Percentiles rank a stretch among this genome's conserved stretches.
These are phyloP conservation scores for Pachypeltis micranthus DNA, from an alignment of 1,140 invertebrate species.

Conservation along the genomic window DNA sequence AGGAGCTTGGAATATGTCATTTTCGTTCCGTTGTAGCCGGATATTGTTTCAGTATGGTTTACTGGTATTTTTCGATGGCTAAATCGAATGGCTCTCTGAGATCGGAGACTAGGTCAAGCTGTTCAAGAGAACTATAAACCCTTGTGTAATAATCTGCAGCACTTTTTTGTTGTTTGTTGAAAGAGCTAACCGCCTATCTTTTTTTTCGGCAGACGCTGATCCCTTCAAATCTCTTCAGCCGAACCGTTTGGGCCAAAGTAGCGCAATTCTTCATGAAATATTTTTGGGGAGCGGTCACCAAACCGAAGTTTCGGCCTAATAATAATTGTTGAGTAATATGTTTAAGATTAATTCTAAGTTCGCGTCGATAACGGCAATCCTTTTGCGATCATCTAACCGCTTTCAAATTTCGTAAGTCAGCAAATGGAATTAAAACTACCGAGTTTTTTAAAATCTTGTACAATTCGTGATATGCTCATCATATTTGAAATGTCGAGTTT, in stretches of 20 bases:
- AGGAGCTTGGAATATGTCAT: background rate
- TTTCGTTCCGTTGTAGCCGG: too few relatives aligned
- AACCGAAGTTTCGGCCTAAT: too few relatives aligned
- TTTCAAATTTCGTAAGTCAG: too few relatives aligned
- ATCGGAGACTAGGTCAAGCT: background rate
- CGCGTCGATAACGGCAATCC: too few relatives aligned
- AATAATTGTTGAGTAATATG: too few relatives aligned
- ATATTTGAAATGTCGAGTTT: too few relatives aligned
- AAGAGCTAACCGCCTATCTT: background rate
- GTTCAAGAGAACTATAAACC: background rate
- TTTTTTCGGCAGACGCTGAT: background rate
- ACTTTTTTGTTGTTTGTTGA: background rate
- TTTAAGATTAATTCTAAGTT: too few relatives aligned
- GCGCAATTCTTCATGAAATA: background rate
- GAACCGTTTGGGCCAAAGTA: background rate
- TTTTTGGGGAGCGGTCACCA: background rate
- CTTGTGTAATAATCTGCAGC: background rate
- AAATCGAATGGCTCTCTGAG: background rate
- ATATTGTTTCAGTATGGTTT: background rate
- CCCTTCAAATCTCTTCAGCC: background rate
- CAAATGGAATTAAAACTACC: too few relatives aligned
- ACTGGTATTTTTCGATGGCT: background rate
- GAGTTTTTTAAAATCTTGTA: too few relatives aligned
- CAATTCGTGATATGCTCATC: too few relatives aligned
- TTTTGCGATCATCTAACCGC: too few relatives aligned